Evolutionary conservation across 92 coral and sea anemone genomes (phyloP), one percentile per base, ranked within the genome.

Genomic region (Zoanthus sociatus): DNA sequence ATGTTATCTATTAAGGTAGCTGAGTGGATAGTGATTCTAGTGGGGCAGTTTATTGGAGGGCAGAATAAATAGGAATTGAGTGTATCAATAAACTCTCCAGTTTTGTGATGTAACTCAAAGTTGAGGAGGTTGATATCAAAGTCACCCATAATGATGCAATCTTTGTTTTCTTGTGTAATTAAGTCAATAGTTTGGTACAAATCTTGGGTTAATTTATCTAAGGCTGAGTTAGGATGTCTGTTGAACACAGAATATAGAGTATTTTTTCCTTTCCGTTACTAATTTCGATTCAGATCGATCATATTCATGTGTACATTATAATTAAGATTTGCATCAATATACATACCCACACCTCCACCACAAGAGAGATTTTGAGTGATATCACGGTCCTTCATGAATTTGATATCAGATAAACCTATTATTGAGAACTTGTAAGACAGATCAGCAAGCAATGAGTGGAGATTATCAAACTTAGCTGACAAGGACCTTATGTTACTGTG

Each of bases 291-390:
- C 69, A 63, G 69, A 63, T 63, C 32, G 54, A 26, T 47, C 77
- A 81, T 58, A 61, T 15, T 63, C 86, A 55, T 81, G 20, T 53
- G 83, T 81, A 4, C 30, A 26, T 55, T 46, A 26, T 11, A 61
- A 15, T 18, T 31, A 1, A 61, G 2, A 31, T 82, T 53, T 6
- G 73, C 58, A 30, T 46, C 71, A 32, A 61, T 82, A 32, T 54
- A 55, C 48, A 82, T 63, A 18, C 77, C 86, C 20, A 63, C 77
- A 5, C 86, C 77, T 58, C 86, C 78, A 31, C 56, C 77, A 33
- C 53, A 16, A 53, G 48, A 61, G 71, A 32, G 2, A 37, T 37
- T 37, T 37, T 37, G 42, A 37, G 1, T 37, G 42, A 37, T 37
- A 37, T 37, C 42, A 37, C 42, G 1, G 42, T 37, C 42, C 2